Base-by-base conservation (phyloP, 2,113 vertebrate species). In the Tapirus terrestris region DNA sequence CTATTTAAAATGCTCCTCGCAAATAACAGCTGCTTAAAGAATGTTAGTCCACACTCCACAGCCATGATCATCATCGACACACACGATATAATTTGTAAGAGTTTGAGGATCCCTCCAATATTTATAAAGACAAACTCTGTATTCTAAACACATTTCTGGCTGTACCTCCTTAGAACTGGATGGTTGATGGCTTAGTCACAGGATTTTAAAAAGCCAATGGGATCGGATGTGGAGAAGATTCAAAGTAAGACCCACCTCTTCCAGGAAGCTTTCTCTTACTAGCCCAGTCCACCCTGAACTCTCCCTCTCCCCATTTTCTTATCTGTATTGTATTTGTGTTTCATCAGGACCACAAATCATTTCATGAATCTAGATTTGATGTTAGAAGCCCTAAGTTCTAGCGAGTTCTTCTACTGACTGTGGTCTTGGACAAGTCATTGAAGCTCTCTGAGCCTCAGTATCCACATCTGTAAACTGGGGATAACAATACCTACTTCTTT, bases 61-160 rank as follows among this genome's bases (percentile, higher is more conserved):
- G 29, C 7, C 21, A 13, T 17, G 21, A 45, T 8, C 3, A 0
- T 61, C 18, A 1, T 16, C 21, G 18, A 75, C 53, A 48, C 36
- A 12, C 16, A 23, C 18, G 5, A 89, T 68, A 53, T 17, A 43
- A 61, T 61, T 82, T 82, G 25, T 27, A 36, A 4, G 83, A 1
- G 43, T 27, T 63, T 2, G 0, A 12, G 68, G 82, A 72, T 60
- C 45, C 2, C 60, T 73, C 75, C 89, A 70, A 8, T 63, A 51
- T 39, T 5, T 60, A 17, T 48, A 11, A 13, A 43, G 33, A 70
- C 2, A 17, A 43, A 29, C 51, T 43, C 77, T 94, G 65, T 56
- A 36, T 85, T 75, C 9, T 72, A 68, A 61, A 80, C 25, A 80
- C 31, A 36, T 11, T 61, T 5, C 75, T 25, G 3, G 9, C 43